Base-by-base conservation (phyloP, 2,113 vertebrate genomes). In the Philantomba maxwellii region DNA sequence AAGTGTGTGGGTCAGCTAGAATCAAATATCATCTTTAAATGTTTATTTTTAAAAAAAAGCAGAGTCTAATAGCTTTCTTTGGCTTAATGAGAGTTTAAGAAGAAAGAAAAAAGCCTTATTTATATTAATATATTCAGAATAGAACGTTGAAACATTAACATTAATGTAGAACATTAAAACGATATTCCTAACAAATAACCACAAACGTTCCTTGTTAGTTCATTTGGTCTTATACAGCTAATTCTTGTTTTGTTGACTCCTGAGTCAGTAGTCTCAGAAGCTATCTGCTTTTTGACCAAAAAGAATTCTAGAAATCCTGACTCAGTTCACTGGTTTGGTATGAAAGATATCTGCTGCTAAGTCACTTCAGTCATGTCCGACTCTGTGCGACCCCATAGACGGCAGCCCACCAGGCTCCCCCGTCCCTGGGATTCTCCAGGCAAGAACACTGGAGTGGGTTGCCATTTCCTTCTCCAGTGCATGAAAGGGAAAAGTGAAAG, bases 241-340 rank as follows among this genome's bases (percentile, higher is more conserved):
- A 77, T 51, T 87, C 62, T 93, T 66, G 16, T 58, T 87, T 25
- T 55, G 39, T 43, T 92, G 86, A 55, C 88, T 73, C 23, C 86
- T 60, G 51, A 81, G 30, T 73, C 36, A 28, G 10, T 8, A 83
- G 43, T 73, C n/a, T 85, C 60, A 58, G 51, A 45, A 80, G 39
- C 21, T 36, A 2, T 45, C 28, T 89, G 36, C 30, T 83, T 83
- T 92, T 33, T 70, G 33, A 55, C 26, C 43, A 47, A 83, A 58
- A 86, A n/a, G 13, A 86, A 6, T 80, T 96, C 15, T 94, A 96
- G 97, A 97, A 97, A 96, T 98, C 97, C 94, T 94, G 55, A 97
- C 94, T 70, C 83, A 98, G 91, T 98, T 82, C 23, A 30, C 17
- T 95, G 92, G 96, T 98, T 95, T 98, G 93, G 95, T 98, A 30